A percentile compares a stretch with the other conserved stretches of the same genome.
Evolutionary conservation across 1,140 invertebrate species (phyloP).

Genomic region (Pseudomyrmex pallidus): DNA sequence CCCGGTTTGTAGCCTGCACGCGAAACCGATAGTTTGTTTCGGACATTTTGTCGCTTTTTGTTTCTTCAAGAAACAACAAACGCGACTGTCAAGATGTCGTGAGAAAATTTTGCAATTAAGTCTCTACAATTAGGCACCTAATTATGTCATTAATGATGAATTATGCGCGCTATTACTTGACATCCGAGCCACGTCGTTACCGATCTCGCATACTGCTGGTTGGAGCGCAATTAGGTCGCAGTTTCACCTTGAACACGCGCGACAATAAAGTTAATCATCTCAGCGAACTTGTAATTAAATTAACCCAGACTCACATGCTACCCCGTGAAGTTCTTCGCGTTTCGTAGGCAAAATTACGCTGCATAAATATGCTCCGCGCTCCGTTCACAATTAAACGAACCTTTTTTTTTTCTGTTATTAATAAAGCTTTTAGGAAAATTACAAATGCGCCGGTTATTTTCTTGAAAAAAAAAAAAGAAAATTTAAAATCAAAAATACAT

Average conservation of each 20-base stretch:
- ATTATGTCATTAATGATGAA: slow-evolving; percentile 53
- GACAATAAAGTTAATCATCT: slow-evolving; percentile 59
- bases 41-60: neutral
- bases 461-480: too few species aligned
- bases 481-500: too few species aligned
- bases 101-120: slow-evolving; percentile 30
- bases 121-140: neutral
- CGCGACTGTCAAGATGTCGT: too few species aligned
- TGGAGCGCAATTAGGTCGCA: slow-evolving; percentile 42
- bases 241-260: slow-evolving; percentile 39
- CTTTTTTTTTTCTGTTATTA: slow-evolving; percentile 16
- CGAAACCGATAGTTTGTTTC: neutral
- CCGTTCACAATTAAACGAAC: slow-evolving; percentile 11
- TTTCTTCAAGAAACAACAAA: neutral
- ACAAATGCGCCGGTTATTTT: neutral
- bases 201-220: slow-evolving; percentile 33
- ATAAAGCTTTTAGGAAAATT: slow-evolving; percentile 21
- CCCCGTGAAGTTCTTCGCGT: slow-evolving; percentile 42
- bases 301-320: slow-evolving; percentile 34
- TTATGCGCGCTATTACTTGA: slow-evolving; percentile 11
- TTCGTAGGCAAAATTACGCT: slow-evolving; percentile 44
- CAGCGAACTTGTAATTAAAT: slow-evolving; percentile 54
- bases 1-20: too few species aligned
- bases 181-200: slow-evolving; percentile 6
- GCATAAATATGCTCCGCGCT: slow-evolving; percentile 43